These are phyloP conservation scores for Exaiptasia diaphana DNA, from an alignment of 64 coral and sea anemone genomes.

Conservation along the genomic window DNA sequence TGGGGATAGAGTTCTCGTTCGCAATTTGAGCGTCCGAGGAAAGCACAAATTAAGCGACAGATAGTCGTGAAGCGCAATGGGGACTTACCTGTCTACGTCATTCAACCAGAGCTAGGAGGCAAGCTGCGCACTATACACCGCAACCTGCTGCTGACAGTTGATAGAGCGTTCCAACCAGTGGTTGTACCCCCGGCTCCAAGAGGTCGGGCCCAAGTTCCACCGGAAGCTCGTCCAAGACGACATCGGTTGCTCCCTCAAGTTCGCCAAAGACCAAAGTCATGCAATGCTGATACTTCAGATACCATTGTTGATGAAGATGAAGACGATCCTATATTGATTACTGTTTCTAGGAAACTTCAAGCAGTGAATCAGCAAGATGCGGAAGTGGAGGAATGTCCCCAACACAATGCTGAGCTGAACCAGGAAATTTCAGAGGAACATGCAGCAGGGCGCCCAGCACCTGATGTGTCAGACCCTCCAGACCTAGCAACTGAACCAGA, in stretches of 20 bases:
- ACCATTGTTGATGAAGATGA: background rate
- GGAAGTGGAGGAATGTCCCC: background rate
- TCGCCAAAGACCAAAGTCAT: background rate
- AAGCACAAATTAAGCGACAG: conserved; percentile 23
- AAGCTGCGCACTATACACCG: background rate
- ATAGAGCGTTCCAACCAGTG: background rate
- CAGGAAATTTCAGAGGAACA: background rate
- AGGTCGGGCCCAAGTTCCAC: background rate
- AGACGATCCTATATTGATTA: background rate
- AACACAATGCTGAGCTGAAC: background rate
- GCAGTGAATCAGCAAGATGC: background rate
- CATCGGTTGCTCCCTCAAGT: background rate
- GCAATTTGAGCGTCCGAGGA: conserved; percentile 1
- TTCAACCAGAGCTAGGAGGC: background rate
- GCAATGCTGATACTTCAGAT: background rate
- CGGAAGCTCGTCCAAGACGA: background rate
- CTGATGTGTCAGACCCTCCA: background rate
- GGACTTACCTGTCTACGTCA: conserved; percentile 19
- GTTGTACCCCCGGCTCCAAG: background rate
- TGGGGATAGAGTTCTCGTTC: conserved; percentile 1
- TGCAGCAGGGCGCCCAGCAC: background rate
- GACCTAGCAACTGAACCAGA: background rate
- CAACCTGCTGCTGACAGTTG: conserved; percentile 28
- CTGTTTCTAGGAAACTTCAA: background rate
- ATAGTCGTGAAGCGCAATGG: background rate